Evolutionary conservation across 2,113 vertebrate genomes (phyloP).

Genomic region (Paracanthobrama guichenoti): DNA sequence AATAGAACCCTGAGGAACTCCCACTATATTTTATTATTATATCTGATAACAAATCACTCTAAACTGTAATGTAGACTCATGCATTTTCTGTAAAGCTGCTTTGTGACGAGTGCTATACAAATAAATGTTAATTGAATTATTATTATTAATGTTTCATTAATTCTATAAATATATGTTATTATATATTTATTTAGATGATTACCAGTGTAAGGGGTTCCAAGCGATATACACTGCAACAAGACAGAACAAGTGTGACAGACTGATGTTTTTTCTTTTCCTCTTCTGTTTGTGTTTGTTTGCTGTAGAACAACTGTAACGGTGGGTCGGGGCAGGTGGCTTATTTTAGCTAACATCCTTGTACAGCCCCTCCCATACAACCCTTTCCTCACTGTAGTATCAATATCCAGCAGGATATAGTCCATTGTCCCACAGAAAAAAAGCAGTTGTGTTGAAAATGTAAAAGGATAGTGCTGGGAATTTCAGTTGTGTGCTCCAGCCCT

Average conservation of each 20-base stretch:
- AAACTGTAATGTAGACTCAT: too few relatives aligned
- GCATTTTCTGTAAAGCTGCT: too few relatives aligned
- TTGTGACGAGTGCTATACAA: too few relatives aligned
- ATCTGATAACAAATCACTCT: too few relatives aligned
- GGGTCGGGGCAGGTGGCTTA: constrained; percentile 22
- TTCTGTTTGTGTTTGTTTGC: not conserved
- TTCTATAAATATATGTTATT: not conserved
- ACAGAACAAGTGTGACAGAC: not conserved
- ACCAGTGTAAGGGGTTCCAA: not conserved
- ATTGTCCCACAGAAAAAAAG: constrained; percentile 40
- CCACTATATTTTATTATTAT: too few relatives aligned
- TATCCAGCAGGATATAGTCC: constrained; percentile 54
- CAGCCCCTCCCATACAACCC: constrained; percentile 35
- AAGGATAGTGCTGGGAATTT: constrained; percentile 54
- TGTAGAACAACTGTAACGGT: constrained; percentile 8
- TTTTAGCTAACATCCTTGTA: constrained; percentile 42
- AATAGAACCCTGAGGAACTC: constrained; percentile 1
- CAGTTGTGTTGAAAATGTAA: constrained; percentile 48
- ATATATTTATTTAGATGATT: not conserved
- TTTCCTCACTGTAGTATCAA: constrained; percentile 49
- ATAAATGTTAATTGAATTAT: too few relatives aligned
- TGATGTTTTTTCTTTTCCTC: not conserved
- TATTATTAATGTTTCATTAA: too few relatives aligned
- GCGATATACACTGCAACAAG: not conserved
- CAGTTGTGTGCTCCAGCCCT: constrained; percentile 42